Conservation (phyloP, 2,797 vertebrate species). For the Ptychadena robeensis region DNA sequence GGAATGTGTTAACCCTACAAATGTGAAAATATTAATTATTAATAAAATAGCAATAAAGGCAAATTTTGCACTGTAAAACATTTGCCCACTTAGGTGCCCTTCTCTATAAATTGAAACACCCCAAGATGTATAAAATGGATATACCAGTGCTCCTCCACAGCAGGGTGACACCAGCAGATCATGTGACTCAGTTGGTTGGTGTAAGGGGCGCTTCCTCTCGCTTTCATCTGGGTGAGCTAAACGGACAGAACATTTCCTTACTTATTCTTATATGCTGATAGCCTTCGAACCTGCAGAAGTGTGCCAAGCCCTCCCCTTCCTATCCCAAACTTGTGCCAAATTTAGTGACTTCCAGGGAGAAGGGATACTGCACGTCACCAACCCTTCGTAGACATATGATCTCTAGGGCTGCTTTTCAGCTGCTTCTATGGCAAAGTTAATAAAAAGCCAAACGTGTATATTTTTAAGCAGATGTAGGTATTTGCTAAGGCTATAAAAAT, state of each 20-base stretch:
- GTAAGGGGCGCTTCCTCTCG: neutral
- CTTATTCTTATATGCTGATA: neutral
- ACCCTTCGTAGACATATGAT: neutral
- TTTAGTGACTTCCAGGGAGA: neutral
- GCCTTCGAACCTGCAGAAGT: neutral
- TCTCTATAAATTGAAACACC: neutral
- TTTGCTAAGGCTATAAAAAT: neutral
- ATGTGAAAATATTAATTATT: slow-evolving; percentile 52
- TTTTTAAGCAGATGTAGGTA: slow-evolving; percentile 16
- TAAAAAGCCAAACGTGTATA: slow-evolving; percentile 27
- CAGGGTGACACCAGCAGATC: neutral
- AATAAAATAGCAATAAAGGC: slow-evolving; percentile 51
- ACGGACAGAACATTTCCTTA: too few species aligned
- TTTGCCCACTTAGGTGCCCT: neutral
- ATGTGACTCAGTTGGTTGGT: too few species aligned
- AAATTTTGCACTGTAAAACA: slow-evolving; percentile 37
- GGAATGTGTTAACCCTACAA: slow-evolving; percentile 37
- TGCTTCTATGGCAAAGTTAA: slow-evolving; percentile 26
- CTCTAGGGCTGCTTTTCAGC: slow-evolving; percentile 21
- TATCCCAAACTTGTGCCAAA: slow-evolving; percentile 47
- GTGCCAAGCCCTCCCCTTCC: slow-evolving; percentile 38
- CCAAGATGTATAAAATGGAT: neutral
- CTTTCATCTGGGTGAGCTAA: too few species aligned
- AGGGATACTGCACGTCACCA: slow-evolving; percentile 13
- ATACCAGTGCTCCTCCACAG: neutral